Conservation (phyloP, 2,888 invertebrate genomes). For the Candidula unifasciata region DNA sequence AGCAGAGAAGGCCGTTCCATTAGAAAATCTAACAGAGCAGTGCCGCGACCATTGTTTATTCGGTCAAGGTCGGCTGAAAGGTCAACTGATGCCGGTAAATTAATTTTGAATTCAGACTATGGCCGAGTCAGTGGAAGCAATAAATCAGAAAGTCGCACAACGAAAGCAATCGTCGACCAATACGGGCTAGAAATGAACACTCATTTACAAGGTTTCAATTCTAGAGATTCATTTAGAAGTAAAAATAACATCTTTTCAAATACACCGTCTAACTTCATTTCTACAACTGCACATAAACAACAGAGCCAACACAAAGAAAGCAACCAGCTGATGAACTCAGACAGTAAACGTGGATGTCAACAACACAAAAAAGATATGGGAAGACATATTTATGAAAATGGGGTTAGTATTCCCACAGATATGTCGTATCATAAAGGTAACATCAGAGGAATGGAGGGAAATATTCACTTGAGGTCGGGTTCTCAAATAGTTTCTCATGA, state of each 20-base stretch:
- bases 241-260: not conserved
- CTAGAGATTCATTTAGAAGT: not conserved
- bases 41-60: not conserved
- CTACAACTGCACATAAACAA: not conserved
- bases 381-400: no score
- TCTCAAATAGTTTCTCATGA: not conserved
- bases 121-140: not conserved
- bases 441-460: not conserved
- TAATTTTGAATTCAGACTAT: not conserved
- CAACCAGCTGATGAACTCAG: no score
- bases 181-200: slow-evolving; percentile 12
- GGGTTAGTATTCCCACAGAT: not conserved
- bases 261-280: not conserved
- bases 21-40: not conserved
- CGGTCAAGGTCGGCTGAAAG: slow-evolving; percentile 43
- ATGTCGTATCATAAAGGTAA: not conserved
- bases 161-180: slow-evolving; percentile 3
- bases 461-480: not conserved
- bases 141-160: not conserved
- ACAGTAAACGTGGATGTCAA: not conserved
- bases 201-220: not conserved
- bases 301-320: not conserved
- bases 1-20: not conserved
- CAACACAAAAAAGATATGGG: not conserved
- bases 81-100: not conserved